Evolutionary conservation across 1,140 invertebrate species (phyloP).

Genomic region (Ceratina japonica): DNA sequence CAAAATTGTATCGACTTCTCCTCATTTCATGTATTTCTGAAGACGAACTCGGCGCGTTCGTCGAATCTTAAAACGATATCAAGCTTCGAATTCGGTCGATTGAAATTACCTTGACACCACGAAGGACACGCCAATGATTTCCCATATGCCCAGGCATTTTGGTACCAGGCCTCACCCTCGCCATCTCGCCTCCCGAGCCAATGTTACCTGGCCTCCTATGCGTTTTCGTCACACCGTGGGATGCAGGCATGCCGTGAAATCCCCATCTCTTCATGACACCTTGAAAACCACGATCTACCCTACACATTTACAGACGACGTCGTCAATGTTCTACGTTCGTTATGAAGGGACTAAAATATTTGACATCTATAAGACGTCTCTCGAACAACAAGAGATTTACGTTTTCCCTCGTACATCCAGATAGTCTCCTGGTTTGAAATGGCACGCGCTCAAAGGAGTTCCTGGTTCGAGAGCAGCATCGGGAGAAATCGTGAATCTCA

Average conservation of each 20-base stretch:
- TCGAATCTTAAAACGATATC: no score
- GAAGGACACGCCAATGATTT: conserved; percentile 85
- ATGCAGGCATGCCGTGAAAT: conserved; percentile 95
- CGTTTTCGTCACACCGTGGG: conserved; percentile 96
- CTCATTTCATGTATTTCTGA: neutral
- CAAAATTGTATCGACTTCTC: conserved; percentile 8
- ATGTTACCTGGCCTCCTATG: conserved; percentile 95
- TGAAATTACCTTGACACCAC: conserved; percentile 84
- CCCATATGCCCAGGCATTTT: conserved; percentile 99
- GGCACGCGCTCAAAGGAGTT: conserved; percentile 91
- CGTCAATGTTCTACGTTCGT: neutral
- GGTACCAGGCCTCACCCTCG: conserved; percentile 94
- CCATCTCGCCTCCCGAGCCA: conserved; percentile 90
- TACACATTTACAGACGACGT: conserved; percentile 73
- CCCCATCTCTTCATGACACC: conserved; percentile 98
- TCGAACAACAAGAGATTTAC: conserved; percentile 86
- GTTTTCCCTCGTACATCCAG: conserved; percentile 95
- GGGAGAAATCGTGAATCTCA: conserved; percentile 91
- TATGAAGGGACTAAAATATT: neutral
- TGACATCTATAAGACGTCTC: no score
- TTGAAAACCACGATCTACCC: conserved; percentile 97
- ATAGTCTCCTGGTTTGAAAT: conserved; percentile 94
- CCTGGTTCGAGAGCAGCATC: conserved; percentile 93
- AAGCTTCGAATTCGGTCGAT: neutral
- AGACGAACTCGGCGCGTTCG: no score